Evolutionary conservation across 2,113 vertebrate genomes (phyloP).

Genomic region (Nanorana parkeri): DNA sequence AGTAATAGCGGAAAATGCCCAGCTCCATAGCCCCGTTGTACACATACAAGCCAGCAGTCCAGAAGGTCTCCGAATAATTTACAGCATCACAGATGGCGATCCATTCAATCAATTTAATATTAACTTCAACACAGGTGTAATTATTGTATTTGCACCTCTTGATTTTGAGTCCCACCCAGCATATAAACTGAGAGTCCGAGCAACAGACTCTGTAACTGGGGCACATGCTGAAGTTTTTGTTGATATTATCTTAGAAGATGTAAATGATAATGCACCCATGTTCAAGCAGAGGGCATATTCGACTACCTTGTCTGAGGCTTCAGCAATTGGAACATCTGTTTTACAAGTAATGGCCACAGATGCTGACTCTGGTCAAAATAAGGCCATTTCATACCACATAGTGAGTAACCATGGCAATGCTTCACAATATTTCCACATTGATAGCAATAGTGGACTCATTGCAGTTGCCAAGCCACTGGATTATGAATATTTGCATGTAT

Average conservation of each 20-base stretch:
- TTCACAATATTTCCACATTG: slow-evolving; percentile 84
- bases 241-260: slow-evolving; percentile 90
- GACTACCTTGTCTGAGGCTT: slow-evolving; percentile 88
- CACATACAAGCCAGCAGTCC: slow-evolving; percentile 92
- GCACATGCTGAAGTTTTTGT: slow-evolving; percentile 90
- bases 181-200: slow-evolving; percentile 89
- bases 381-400: slow-evolving; percentile 87
- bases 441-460: slow-evolving; percentile 85
- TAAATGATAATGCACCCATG: slow-evolving; percentile 90
- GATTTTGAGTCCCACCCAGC: slow-evolving; percentile 96
- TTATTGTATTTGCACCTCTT: slow-evolving; percentile 83
- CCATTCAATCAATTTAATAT: slow-evolving; percentile 92
- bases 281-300: slow-evolving; percentile 81
- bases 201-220: slow-evolving; percentile 91
- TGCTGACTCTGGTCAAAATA: slow-evolving; percentile 85
- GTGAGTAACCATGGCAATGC: slow-evolving; percentile 79
- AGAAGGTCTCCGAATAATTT: slow-evolving; percentile 92
- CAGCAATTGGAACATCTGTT: slow-evolving; percentile 83
- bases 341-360: slow-evolving; percentile 86
- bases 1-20: slow-evolving; percentile 90
- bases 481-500: slow-evolving; percentile 81
- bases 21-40: slow-evolving; percentile 88
- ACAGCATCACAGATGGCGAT: slow-evolving; percentile 92
- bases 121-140: slow-evolving; percentile 94
- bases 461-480: slow-evolving; percentile 82